Percentiles rank a stretch among this genome's conserved stretches.
Evolutionary conservation across 2,888 invertebrate species (phyloP).

Genomic region (Acanthosepion pharaonis): DNA sequence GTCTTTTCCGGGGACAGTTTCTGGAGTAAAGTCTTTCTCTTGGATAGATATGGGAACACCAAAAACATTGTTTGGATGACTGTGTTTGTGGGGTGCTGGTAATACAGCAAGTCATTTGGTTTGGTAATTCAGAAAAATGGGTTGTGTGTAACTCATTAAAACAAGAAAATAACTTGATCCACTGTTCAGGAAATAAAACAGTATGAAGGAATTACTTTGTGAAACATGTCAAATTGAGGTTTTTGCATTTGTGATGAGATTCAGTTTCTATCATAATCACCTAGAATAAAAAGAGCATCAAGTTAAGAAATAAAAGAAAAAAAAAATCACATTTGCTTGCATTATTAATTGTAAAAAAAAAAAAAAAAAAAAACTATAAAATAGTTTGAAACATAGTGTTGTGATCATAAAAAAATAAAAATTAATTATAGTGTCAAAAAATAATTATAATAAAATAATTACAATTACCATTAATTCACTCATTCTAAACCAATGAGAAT

Average conservation of each 20-base stretch:
- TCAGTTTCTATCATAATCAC: neutral
- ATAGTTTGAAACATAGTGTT: too few species aligned
- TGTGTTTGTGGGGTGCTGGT: neutral
- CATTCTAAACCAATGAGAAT: too few species aligned
- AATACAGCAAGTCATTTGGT: neutral
- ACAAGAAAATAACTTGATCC: too few species aligned
- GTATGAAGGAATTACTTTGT: too few species aligned
- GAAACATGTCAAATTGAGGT: neutral
- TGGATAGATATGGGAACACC: conserved; percentile 37
- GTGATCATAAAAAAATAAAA: too few species aligned
- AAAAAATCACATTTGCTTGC: neutral
- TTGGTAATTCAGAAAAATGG: neutral
- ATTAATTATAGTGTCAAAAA: too few species aligned
- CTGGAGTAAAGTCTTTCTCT: neutral
- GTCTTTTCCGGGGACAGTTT: conserved; percentile 34
- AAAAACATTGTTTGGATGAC: neutral
- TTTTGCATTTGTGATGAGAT: neutral
- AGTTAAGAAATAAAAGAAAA: neutral
- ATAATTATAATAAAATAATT: too few species aligned
- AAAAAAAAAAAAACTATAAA: too few species aligned
- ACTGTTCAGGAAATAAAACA: too few species aligned
- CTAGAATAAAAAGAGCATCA: neutral
- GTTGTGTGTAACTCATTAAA: too few species aligned
- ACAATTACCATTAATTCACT: too few species aligned
- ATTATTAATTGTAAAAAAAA: neutral